Evolutionary conservation across 2,797 vertebrate genomes (phyloP).

Genomic region (Argya squamiceps): DNA sequence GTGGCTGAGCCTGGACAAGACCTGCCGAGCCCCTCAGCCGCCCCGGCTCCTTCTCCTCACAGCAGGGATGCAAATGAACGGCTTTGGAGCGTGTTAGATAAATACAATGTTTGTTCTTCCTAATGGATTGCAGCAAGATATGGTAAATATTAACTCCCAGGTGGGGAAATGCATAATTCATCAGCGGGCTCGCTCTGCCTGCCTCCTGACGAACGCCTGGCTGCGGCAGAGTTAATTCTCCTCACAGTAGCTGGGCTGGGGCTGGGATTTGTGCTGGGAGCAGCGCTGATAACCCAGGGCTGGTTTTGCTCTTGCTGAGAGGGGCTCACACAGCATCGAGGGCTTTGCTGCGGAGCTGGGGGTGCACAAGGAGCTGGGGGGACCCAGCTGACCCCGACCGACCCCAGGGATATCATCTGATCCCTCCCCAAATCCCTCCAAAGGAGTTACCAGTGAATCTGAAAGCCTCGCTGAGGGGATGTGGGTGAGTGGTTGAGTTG

Average conservation of each 20-base stretch:
- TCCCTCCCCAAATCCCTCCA: neutral
- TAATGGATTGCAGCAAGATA: slow-evolving; percentile 64
- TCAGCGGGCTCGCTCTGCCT: neutral
- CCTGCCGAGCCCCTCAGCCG: neutral
- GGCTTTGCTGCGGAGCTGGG: neutral
- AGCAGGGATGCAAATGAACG: neutral
- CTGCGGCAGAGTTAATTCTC: neutral
- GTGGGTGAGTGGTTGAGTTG: rapidly evolving
- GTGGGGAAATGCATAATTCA: slow-evolving; percentile 66
- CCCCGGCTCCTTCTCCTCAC: neutral
- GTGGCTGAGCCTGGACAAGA: neutral
- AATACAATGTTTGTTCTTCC: slow-evolving; percentile 66
- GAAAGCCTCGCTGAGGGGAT: neutral
- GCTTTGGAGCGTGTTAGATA: slow-evolving; percentile 26
- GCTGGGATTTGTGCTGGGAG: neutral
- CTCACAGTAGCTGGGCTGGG: rapidly evolving
- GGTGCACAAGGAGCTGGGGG: neutral
- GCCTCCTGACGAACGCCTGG: neutral
- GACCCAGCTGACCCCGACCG: neutral
- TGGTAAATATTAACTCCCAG: slow-evolving; percentile 63
- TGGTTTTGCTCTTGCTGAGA: neutral
- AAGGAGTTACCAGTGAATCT: neutral
- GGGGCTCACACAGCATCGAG: rapidly evolving
- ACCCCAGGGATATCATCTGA: no score
- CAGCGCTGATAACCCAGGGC: rapidly evolving